phyloP scores from a whole-genome alignment of 2,113 vertebrate species.

The Lamprologus sp. region DNA sequence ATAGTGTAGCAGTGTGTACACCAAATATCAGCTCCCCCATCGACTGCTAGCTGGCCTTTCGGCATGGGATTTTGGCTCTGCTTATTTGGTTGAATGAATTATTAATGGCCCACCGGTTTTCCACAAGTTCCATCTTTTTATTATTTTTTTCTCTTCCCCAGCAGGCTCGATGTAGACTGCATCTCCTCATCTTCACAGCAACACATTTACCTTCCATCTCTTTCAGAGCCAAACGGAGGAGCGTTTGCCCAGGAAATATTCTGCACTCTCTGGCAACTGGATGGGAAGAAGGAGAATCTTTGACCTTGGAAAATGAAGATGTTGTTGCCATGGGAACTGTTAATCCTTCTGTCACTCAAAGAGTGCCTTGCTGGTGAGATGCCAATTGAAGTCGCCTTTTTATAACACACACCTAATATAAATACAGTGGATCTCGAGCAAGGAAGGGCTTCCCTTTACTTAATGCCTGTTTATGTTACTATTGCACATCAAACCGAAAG shows the following conservation, averaged over 20 bases:
- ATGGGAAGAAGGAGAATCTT: conserved; percentile 74
- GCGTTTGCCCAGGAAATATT: conserved; percentile 38
- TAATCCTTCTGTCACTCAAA: conserved; percentile 88
- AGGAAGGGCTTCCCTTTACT: not conserved
- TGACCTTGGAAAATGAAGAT: conserved; percentile 90
- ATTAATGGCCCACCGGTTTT: conserved; percentile 56
- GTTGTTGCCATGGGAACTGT: conserved; percentile 93
- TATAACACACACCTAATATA: conserved; percentile 77
- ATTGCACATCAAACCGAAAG: not conserved
- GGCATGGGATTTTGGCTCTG: conserved; percentile 33
- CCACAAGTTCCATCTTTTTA: conserved; percentile 18
- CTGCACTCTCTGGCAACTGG: conserved; percentile 48
- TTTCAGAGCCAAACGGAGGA: conserved; percentile 42
- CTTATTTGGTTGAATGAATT: conserved; percentile 67
- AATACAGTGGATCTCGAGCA: conserved; percentile 23
- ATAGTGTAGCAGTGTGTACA: conserved; percentile 38
- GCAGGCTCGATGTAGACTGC: not conserved
- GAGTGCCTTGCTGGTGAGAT: conserved; percentile 81
- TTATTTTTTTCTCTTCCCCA: not conserved
- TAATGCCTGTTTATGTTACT: conserved; percentile 4
- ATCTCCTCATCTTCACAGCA: not conserved
- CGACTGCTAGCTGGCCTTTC: conserved; percentile 30
- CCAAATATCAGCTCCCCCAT: conserved; percentile 55
- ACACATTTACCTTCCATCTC: not conserved
- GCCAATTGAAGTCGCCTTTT: conserved; percentile 66